phyloP scores from a whole-genome alignment of 2,888 invertebrate genomes.

The Matsumyia berberina region DNA sequence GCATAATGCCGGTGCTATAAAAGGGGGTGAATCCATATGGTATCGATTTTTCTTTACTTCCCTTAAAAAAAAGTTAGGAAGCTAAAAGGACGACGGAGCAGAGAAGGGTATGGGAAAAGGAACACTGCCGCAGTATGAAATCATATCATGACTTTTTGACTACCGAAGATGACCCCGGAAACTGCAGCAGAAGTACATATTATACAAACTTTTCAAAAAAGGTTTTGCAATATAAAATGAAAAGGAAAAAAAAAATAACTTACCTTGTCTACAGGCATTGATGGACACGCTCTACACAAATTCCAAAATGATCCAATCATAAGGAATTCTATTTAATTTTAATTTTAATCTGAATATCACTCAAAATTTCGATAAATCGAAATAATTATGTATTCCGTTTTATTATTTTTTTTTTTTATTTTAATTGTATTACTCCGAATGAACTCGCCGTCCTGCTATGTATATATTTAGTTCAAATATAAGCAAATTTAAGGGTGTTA shows the following conservation, averaged over 20 bases:
- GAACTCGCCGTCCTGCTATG: slow-evolving; percentile 2
- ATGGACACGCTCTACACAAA: slow-evolving; percentile 97
- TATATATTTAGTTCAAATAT: slow-evolving; percentile 7
- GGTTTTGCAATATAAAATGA: slow-evolving; percentile 1
- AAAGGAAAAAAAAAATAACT: slow-evolving; percentile 80
- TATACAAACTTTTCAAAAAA: neutral
- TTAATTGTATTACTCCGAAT: neutral
- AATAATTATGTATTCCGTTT: slow-evolving; percentile 10
- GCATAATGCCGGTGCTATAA: slow-evolving; percentile 39
- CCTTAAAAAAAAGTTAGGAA: slow-evolving; percentile 30
- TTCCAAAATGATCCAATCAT: slow-evolving; percentile 99
- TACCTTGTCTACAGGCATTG: slow-evolving; percentile 98
- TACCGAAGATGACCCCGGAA: slow-evolving; percentile 73
- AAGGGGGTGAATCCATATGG: slow-evolving; percentile 58
- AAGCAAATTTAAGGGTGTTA: slow-evolving; percentile 28
- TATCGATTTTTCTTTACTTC: slow-evolving; percentile 59
- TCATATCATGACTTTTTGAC: slow-evolving; percentile 50
- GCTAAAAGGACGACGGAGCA: slow-evolving; percentile 29
- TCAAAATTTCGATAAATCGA: slow-evolving; percentile 34
- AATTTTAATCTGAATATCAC: slow-evolving; percentile 44
- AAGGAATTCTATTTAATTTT: slow-evolving; percentile 84
- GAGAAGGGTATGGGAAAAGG: slow-evolving; percentile 31
- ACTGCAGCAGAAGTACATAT: slow-evolving; percentile 48
- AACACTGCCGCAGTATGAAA: slow-evolving; percentile 68
- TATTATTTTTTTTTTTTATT: neutral